Conservation (phyloP, 2,797 vertebrate species). For the Anniella stebbinsi region DNA sequence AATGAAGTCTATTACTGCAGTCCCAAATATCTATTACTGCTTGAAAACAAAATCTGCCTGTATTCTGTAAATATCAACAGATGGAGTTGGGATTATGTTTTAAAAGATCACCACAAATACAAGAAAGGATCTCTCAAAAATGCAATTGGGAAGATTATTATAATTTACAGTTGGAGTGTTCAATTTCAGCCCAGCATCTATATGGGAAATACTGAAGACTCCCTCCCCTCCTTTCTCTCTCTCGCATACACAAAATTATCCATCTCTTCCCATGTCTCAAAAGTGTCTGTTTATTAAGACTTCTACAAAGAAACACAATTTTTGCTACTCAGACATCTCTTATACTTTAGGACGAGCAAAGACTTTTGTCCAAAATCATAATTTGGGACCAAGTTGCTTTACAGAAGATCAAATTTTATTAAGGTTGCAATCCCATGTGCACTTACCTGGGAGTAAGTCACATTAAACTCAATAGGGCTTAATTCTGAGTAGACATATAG, state of each 20-base stretch:
- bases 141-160: neutral
- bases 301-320: too few relatives aligned
- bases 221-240: neutral
- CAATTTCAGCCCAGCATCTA: neutral
- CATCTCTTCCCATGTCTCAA: neutral
- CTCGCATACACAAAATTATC: neutral
- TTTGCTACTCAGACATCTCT: neutral
- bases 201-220: neutral
- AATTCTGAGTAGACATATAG: neutral
- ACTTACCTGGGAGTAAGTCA: too few relatives aligned
- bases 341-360: neutral
- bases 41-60: conserved; percentile 17
- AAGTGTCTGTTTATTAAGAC: neutral
- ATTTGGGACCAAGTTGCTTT: neutral
- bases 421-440: neutral
- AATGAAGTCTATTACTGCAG: conserved; percentile 20
- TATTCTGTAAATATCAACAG: conserved; percentile 35
- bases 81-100: conserved; percentile 30
- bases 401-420: neutral
- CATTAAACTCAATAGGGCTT: neutral
- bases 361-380: neutral
- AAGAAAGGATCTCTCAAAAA: conserved; percentile 6
- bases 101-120: neutral
- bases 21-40: conserved; percentile 17
- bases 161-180: conserved; percentile 1